These are phyloP conservation scores for Ammodytes dubius DNA, from an alignment of 2,113 vertebrate genomes.

Conservation along the genomic window DNA sequence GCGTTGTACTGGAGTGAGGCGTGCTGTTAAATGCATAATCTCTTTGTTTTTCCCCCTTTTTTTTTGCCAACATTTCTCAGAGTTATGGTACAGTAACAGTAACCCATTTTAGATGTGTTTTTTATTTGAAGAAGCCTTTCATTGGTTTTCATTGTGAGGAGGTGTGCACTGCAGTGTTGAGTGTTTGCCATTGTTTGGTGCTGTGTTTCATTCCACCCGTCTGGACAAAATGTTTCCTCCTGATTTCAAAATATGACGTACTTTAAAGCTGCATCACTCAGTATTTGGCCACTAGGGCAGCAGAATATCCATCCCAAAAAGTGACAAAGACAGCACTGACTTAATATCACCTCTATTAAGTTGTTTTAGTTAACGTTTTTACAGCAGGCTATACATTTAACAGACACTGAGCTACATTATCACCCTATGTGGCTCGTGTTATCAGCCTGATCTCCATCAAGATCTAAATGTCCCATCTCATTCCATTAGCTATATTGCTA, in stretches of 20 bases:
- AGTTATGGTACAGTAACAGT: constrained; percentile 78
- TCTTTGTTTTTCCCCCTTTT: not conserved
- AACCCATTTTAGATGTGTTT: constrained; percentile 37
- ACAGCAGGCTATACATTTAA: not conserved
- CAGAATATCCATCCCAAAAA: not conserved
- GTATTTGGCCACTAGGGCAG: constrained; percentile 21
- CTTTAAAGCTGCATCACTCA: constrained; percentile 33
- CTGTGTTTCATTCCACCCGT: constrained; percentile 33
- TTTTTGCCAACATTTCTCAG: constrained; percentile 74
- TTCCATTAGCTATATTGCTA: not conserved
- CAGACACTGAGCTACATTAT: not conserved
- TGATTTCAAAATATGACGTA: constrained; percentile 8
- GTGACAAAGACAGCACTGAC: not conserved
- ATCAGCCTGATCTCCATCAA: not conserved
- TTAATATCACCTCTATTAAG: not conserved
- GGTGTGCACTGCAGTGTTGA: constrained; percentile 57
- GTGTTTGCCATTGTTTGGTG: constrained; percentile 4
- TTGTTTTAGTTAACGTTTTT: not conserved
- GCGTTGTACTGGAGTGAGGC: not conserved
- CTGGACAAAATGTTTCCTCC: not conserved
- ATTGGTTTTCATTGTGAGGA: constrained; percentile 43
- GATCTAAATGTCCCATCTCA: not conserved
- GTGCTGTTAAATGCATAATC: constrained; percentile 33
- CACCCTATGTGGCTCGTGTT: not conserved
- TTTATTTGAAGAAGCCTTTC: not conserved